phyloP scores from a whole-genome alignment of 2,797 vertebrate genomes.

The Ptychadena robeensis region DNA sequence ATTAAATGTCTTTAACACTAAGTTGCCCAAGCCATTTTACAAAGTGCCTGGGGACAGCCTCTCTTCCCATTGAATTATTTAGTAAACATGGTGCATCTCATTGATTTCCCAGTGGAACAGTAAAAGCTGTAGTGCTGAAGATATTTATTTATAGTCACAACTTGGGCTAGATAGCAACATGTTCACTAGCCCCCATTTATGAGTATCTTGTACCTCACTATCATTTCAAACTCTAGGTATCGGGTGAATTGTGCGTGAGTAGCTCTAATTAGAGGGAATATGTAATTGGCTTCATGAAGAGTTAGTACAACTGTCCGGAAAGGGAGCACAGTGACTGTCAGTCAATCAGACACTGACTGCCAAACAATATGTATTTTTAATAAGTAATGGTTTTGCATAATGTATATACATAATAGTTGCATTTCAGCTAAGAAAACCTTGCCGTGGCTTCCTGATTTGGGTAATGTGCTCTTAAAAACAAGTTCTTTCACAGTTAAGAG shows the following conservation, averaged over 20 bases:
- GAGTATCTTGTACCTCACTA: neutral
- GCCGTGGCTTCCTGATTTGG: no score
- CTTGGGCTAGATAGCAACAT: neutral
- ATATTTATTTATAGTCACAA: neutral
- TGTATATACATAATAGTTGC: no score
- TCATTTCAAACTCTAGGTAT: neutral
- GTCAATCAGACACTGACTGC: no score
- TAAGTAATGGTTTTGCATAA: no score
- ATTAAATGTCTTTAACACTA: neutral
- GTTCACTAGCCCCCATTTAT: neutral
- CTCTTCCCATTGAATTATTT: constrained; percentile 4
- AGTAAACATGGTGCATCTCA: neutral
- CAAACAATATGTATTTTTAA: no score
- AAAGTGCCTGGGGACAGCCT: neutral
- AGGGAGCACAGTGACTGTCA: neutral
- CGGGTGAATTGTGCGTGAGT: neutral
- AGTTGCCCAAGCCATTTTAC: neutral
- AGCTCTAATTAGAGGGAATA: neutral
- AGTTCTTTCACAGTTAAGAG: no score
- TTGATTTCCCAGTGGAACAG: neutral
- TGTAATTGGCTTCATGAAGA: neutral
- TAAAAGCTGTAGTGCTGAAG: neutral
- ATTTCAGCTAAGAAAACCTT: no score
- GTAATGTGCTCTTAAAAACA: no score
- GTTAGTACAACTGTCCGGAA: neutral